These are phyloP conservation scores for Rhagophthalmus giganteus DNA, from an alignment of 2,888 invertebrate genomes.

Conservation along the genomic window DNA sequence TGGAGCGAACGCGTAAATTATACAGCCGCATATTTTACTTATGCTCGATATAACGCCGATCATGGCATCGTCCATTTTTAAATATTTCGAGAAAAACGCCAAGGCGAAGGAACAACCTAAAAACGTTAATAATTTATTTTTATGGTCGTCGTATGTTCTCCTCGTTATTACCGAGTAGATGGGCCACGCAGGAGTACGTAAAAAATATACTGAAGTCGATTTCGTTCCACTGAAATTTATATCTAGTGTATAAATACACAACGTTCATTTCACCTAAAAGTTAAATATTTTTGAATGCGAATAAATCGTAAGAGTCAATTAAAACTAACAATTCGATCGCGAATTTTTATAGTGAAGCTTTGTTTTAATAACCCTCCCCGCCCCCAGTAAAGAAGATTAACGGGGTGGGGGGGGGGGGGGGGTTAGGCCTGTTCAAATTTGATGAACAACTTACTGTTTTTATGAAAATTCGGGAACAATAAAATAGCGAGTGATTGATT, in stretches of 20 bases:
- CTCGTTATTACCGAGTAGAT: conserved; percentile 60
- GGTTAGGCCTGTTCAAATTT: no score
- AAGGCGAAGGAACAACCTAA: conserved; percentile 46
- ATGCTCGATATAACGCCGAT: conserved; percentile 48
- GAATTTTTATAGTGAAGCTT: no score
- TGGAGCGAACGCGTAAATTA: conserved; percentile 50
- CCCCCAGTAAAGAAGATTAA: no score
- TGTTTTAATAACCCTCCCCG: no score
- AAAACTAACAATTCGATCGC: no score
- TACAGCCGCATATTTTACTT: conserved; percentile 48
- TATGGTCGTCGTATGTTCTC: no score
- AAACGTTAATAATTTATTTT: conserved; percentile 24
- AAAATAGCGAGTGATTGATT: no score
- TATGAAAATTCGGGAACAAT: no score
- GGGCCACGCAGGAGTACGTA: conserved; percentile 60
- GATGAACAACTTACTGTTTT: no score
- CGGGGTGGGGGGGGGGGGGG: no score
- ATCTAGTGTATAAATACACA: conserved; percentile 60
- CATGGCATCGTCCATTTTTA: conserved; percentile 48
- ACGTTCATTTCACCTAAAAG: conserved; percentile 62
- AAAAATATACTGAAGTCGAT: conserved; percentile 62
- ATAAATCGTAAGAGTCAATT: no score
- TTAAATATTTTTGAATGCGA: no score
- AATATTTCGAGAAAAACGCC: conserved; percentile 43
- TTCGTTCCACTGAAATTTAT: conserved; percentile 63